Evolutionary conservation across 2,888 invertebrate genomes (phyloP), one percentile per base, ranked within the genome.

Genomic region (Gymnosoma rotundatum): DNA sequence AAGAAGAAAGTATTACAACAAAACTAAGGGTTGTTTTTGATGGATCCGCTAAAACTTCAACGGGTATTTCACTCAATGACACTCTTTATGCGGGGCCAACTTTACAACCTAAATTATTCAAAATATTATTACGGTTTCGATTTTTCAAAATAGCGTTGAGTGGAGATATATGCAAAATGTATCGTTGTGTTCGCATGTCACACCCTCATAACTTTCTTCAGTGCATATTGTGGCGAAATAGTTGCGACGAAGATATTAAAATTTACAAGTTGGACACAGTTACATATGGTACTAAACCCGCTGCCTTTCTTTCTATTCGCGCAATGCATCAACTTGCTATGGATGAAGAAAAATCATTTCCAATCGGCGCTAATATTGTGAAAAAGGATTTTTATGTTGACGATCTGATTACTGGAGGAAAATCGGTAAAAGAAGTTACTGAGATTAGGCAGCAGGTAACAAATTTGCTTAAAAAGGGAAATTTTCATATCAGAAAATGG

Each of bases 331-430:
- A 78, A 20, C 74, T 83, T 18, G 42, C 83, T 14, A 5, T 20
- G 7, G 83, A 86, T 96, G 69, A 85, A 63, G 67, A 73, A 58
- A 6, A 25, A 1, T 64, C 36, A 9, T 87, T 72, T 63, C 87
- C 88, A 0, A 16, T 86, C 14, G 88, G 86, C 14, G 45, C 45
- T 45, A 45, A 45, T 16, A 45, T 45, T 45, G 45, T 42, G 79
- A 25, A 67, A 86, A 25, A 75, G 73, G 45, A 87, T 32, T 88
- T 88, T 61, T 88, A 88, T 74, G 87, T 88, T 10, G 87, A 88
- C 25, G 87, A 88, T 74, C 42, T 87, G 12, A 67, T 67, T 14
- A 48, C 82, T 12, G 80, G 86, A 56, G 83, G 78, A 10, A 25
- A 72, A 9, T 52, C 79, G 16, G 21, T 50, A 10, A 54, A 76